Evolutionary conservation across 2,113 vertebrate genomes (phyloP).

Genomic region (Indicator maculatus): DNA sequence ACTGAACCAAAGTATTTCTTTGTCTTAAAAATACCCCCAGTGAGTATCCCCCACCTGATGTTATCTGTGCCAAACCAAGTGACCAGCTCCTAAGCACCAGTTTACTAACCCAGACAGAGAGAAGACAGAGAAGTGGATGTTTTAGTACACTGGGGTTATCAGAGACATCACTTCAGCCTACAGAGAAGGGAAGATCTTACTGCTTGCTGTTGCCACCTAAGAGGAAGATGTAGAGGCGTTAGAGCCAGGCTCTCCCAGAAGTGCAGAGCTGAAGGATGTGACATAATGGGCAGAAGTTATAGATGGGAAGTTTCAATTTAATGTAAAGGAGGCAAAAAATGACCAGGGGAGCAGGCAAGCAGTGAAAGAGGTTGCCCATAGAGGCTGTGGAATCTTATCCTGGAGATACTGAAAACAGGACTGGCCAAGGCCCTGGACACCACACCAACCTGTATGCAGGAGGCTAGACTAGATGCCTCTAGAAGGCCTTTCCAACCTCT

Average conservation of each 20-base stretch:
- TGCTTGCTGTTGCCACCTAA: neutral
- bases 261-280: neutral
- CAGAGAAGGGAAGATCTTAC: neutral
- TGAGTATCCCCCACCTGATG: no score
- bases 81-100: neutral
- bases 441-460: neutral
- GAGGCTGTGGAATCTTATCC: neutral
- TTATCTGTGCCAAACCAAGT: neutral
- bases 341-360: neutral
- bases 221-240: neutral
- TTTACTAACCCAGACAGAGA: neutral
- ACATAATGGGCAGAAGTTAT: neutral
- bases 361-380: neutral
- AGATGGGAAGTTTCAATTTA: neutral
- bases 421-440: neutral
- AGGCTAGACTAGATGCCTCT: neutral
- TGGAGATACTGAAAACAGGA: neutral
- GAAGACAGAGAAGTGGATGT: neutral
- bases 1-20: neutral
- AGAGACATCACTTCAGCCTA: neutral
- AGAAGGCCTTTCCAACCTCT: neutral
- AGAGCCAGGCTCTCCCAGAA: neutral
- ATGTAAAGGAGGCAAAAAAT: neutral
- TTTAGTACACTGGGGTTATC: neutral
- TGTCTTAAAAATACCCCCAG: neutral